Evolutionary conservation across 2,797 vertebrate genomes (phyloP), one percentile per base, ranked within the genome.

Genomic region (Periparus ater): DNA sequence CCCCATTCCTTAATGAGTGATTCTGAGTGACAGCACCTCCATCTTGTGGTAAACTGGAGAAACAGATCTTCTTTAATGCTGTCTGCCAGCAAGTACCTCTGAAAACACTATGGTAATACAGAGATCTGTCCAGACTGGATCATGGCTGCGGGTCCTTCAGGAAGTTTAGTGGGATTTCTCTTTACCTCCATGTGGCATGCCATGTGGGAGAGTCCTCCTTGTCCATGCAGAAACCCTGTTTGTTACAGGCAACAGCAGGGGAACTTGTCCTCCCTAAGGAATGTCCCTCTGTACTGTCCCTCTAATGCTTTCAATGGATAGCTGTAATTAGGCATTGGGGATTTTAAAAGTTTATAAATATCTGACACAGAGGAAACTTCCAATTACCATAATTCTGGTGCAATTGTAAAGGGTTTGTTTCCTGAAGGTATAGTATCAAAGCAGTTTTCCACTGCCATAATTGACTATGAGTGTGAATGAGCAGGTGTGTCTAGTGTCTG

Each of bases 31-130:
- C 92, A 95, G 95, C 85, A 93, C 85, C 79, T 96, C 95, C 93
- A 93, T 85, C 96, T 96, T 96, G 96, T 96, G 95, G 95, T 78
- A 84, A 89, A 81, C 40, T 55, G 62, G 79, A 94, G 93, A 96
- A 94, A 96, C 4, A 83, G 66, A 55, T n/a, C 58, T 55, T 89
- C 44, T 50, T 73, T 76, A 82, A 40, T 40, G 14, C 10, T 53
- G 2, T 44, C 17, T 82, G 38, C 14, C 71, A 44, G 63, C 58
- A 85, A 47, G 9, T 17, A 58, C 6, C 38, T 65, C 50, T 63
- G 45, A 76, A 94, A 95, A 76, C 20, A 38, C 14, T 11, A 4
- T 1, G 0, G 25, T 32, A 54, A 62, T 48, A 57, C 7, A 60
- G 36, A 57, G 36, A 57, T 57, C 48, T 73, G 14, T 48, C 17